Base-by-base conservation (phyloP, 2,888 invertebrate species). In the Baccha elongata region DNA sequence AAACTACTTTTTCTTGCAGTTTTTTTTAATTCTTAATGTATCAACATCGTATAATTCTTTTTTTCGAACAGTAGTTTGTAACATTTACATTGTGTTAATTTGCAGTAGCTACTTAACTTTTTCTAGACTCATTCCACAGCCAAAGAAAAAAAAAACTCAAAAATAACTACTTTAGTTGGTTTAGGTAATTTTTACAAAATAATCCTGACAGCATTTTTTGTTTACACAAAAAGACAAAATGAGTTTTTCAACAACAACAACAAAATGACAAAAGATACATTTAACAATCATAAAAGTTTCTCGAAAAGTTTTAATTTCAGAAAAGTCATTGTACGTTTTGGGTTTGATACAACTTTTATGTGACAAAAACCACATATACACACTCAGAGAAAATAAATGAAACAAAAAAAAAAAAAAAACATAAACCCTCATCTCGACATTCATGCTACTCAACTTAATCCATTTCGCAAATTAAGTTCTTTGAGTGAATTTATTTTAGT, bases 391-490 rank as follows among this genome's bases (percentile, higher is more conserved):
- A n/a, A 23, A 37, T 7, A 6, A 35, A 17, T 52, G 1, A 52
- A 32, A 42, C 35, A 53, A 2, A 48, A n/a, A 26, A 11, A 23
- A 60, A 58, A 53, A 26, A 32, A 72, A 72, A 53, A 23, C 55
- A 55, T 35, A 40, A 72, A 46, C 68, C 64, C 35, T 17, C 48
- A 62, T 64, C 60, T 62, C 64, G 17, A 40, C 58, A 69, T 44
- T 58, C 58, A 32, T 35, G 37, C 62, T 37, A 62, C 72, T 72
- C 42, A 68, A 72, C 48, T 83, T 83, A 72, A 83, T 83, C 78
- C 72, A 78, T 78, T 78, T 83, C 68, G 67, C 67, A 78, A 83
- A 83, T 78, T 73, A 83, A 72, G 67, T 78, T 73, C 83, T 83
- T 73, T 78, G 68, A 83, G 67, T 7, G 72, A 76, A 78, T 83